A percentile compares a stretch with the other conserved stretches of the same genome.
phyloP scores from a whole-genome alignment of 2,888 invertebrate genomes.

The Yponomeuta sedellus region DNA sequence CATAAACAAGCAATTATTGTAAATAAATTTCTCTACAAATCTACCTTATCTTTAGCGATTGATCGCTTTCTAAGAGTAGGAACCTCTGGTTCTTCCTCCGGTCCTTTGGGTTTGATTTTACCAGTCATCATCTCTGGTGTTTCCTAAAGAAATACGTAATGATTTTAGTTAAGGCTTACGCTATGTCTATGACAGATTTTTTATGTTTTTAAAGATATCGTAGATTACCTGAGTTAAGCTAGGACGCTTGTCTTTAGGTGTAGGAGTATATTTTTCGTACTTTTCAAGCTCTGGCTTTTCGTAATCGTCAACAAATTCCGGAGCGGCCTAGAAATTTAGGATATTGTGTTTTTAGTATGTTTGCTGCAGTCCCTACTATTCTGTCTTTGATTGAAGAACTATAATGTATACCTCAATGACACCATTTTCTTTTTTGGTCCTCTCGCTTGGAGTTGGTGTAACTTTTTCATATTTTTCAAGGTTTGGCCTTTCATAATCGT shows the following conservation, averaged over 20 bases:
- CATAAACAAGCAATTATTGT: slow-evolving; percentile 15
- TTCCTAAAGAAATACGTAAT: slow-evolving; percentile 44
- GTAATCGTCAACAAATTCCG: slow-evolving; percentile 81
- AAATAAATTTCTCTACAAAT: slow-evolving; percentile 7
- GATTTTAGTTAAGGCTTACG: background rate
- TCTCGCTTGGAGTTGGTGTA: slow-evolving; percentile 43
- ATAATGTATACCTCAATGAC: slow-evolving; percentile 49
- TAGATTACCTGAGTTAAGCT: slow-evolving; percentile 58
- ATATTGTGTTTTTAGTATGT: slow-evolving; percentile 21
- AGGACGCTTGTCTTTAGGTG: slow-evolving; percentile 56
- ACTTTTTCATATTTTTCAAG: slow-evolving; percentile 79
- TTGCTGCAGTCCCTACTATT: no score
- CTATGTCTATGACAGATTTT: background rate
- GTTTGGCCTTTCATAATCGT: slow-evolving; percentile 85
- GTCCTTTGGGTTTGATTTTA: slow-evolving; percentile 67
- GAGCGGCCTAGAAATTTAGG: slow-evolving; percentile 41
- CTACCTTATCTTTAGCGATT: slow-evolving; percentile 65
- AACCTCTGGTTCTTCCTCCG: slow-evolving; percentile 60
- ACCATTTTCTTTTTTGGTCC: slow-evolving; percentile 66
- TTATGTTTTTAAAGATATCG: slow-evolving; percentile 1
- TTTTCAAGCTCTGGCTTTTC: slow-evolving; percentile 83
- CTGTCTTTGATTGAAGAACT: background rate
- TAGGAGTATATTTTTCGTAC: slow-evolving; percentile 60
- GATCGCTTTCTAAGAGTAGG: slow-evolving; percentile 62
- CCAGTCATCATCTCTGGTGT: slow-evolving; percentile 64